phyloP scores from a whole-genome alignment of 2,113 vertebrate species.

The Oxyura jamaicensis region DNA sequence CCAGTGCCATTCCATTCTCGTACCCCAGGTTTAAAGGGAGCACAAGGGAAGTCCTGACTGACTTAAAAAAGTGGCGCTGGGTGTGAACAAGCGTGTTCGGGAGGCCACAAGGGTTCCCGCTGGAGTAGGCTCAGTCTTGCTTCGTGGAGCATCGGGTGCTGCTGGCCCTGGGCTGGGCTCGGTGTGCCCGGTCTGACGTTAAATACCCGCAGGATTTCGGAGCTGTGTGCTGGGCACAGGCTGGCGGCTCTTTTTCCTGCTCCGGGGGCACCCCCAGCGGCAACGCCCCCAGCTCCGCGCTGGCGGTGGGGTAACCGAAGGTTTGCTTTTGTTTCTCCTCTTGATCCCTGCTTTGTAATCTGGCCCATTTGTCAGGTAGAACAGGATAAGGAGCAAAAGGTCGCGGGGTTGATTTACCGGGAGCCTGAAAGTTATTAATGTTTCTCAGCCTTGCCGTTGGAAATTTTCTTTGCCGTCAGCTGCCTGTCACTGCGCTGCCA shows the following conservation, averaged over 20 bases:
- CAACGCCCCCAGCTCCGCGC: not conserved
- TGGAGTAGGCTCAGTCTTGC: not conserved
- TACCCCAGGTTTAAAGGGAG: not conserved
- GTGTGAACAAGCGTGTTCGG: not conserved
- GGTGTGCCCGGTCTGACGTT: not conserved
- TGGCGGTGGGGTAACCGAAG: not conserved
- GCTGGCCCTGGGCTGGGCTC: not conserved
- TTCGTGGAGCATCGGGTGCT: not conserved
- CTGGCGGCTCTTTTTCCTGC: rapidly evolving
- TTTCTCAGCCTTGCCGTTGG: not conserved
- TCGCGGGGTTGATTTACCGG: not conserved
- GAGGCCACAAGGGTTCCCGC: not conserved
- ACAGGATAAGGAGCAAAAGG: constrained; percentile 42
- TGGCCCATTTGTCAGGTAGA: not conserved
- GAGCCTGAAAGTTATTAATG: not conserved
- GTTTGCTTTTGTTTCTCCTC: not conserved
- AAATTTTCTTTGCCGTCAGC: constrained; percentile 1
- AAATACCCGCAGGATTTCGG: not conserved
- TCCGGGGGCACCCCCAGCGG: not conserved
- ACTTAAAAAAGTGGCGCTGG: rapidly evolving
- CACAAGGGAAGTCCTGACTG: not conserved
- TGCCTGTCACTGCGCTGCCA: not conserved
- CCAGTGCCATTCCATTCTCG: not conserved
- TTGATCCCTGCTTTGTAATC: not conserved
- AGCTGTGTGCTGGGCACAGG: not conserved